Evolutionary conservation across 2,888 invertebrate species (phyloP), one percentile per base, ranked within the genome.

Genomic region (Ectemnius cavifrons): DNA sequence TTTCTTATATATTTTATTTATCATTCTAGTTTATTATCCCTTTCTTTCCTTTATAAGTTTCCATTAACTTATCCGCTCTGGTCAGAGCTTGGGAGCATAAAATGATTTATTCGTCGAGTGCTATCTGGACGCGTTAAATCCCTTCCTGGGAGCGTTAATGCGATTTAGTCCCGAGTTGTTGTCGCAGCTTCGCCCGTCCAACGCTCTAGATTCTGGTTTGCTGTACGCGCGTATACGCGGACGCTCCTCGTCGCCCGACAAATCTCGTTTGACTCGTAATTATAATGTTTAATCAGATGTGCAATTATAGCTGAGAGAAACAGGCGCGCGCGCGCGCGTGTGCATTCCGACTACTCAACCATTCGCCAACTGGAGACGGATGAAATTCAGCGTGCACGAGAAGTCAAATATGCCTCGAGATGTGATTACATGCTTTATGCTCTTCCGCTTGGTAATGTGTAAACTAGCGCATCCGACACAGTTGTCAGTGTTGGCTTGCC

Each of bases 221-320:
- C 37, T n/a, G n/a, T n/a, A 4, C 28, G 1, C 28, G 28, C 28
- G 28, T 4, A 4, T 2, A 8, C 37, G 37, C 37, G 11, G 11
- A 37, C 37, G 3, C 37, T 37, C 37, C 23, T 23, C 23, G 3
- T 2, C 1, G 1, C 1, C 37, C 52, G 77, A 84, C 78, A 67
- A 81, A 73, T 80, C 78, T 82, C 75, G 69, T 67, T 47, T 69
- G 75, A 79, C 76, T 82, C 64, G 82, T 80, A 84, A 83, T 84
- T 83, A 80, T 84, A 81, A 83, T 76, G 77, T 76, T 78, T 79
- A 79, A 82, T 80, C 77, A 78, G n/a, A 16, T 14, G 52, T 14
- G 16, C 16, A 52, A 52, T 52, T 16, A 52, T 52, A 14, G 16
- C 52, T 16, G 52, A 13, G 37, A 37, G 37, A 37, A 37, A 37